Conservation (phyloP, 1,140 invertebrate species). For the Brachionus rotundiformis region DNA sequence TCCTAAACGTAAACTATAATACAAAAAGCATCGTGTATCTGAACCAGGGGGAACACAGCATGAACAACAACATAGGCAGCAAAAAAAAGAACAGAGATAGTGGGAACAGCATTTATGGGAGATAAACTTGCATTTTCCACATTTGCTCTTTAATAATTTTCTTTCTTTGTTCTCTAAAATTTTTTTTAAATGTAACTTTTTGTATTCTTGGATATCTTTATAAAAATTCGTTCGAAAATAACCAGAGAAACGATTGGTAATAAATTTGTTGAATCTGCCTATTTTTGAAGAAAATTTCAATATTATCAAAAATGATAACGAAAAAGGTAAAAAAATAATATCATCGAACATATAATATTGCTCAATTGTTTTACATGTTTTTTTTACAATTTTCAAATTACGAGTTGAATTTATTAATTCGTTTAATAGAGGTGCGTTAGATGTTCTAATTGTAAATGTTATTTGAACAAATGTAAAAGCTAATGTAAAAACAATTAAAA, state of each 20-base stretch:
- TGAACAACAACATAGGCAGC: conserved; percentile 42
- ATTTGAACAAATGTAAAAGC: not conserved
- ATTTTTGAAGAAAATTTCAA: not conserved
- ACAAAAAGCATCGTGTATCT: conserved; percentile 42
- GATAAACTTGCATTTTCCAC: conserved; percentile 12
- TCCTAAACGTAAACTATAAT: not conserved
- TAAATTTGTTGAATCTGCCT: conserved; percentile 42
- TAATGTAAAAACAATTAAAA: not conserved
- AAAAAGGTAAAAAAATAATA: conserved; percentile 42
- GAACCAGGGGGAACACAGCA: conserved; percentile 43
- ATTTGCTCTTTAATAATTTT: not conserved
- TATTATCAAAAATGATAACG: not conserved
- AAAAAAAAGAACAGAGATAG: conserved; percentile 33
- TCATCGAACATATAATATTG: conserved; percentile 46
- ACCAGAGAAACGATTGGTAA: not conserved
- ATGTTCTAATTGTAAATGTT: not conserved
- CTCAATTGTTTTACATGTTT: not conserved
- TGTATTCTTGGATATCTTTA: not conserved
- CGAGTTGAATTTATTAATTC: not conserved
- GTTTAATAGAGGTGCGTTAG: not conserved
- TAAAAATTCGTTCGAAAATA: conserved; percentile 43
- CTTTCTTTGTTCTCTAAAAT: not conserved
- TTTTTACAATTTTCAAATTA: not conserved
- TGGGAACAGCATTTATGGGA: not conserved
- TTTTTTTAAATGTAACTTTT: not conserved